These are phyloP conservation scores for Phoenicopterus ruber DNA, from an alignment of 2,113 vertebrate species.

Conservation along the genomic window DNA sequence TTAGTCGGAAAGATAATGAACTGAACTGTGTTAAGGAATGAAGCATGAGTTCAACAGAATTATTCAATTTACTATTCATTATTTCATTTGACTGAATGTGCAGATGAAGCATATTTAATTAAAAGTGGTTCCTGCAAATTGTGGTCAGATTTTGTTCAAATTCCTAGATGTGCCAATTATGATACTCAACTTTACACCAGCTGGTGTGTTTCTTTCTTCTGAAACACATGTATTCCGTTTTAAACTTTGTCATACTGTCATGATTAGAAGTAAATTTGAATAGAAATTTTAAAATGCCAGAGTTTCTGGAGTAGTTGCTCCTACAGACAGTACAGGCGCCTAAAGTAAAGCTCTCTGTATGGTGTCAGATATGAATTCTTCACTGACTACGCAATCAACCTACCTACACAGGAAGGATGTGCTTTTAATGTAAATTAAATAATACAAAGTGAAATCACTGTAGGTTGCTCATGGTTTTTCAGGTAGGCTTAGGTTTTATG, in stretches of 20 bases:
- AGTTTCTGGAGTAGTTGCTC: not conserved
- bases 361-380: not conserved
- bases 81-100: not conserved
- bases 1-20: not conserved
- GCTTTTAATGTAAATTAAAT: not conserved
- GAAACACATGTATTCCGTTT: not conserved
- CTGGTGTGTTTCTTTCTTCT: not conserved
- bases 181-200: not conserved
- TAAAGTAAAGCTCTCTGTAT: not conserved
- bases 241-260: not conserved
- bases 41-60: not conserved
- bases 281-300: not conserved
- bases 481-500: not conserved
- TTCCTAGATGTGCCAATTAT: not conserved
- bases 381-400: not conserved
- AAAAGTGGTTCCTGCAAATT: not conserved
- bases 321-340: not conserved
- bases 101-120: not conserved
- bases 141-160: not conserved
- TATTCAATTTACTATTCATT: not conserved
- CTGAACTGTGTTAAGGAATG: not conserved
- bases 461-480: not conserved
- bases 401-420: accelerated
- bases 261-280: not conserved
- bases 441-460: not conserved